Percentiles rank a stretch among this genome's conserved stretches.
Conservation (phyloP, 2,113 vertebrate species). For the Platysteira castanea region DNA sequence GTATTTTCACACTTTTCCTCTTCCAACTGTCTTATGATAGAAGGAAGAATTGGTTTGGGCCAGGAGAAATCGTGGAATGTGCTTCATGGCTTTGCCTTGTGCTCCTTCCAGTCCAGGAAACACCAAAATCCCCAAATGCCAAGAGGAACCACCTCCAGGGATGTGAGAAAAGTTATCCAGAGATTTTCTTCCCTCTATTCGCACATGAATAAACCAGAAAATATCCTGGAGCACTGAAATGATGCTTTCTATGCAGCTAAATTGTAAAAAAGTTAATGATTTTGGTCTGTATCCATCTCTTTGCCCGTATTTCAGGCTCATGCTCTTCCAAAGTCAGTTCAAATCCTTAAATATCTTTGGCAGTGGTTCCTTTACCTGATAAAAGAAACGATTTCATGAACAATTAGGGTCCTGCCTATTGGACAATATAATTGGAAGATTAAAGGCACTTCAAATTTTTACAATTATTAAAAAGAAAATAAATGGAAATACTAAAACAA, state of each 20-base stretch:
- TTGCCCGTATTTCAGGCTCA: neutral
- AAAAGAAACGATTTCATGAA: neutral
- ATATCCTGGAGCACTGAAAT: neutral
- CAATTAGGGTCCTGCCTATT: neutral
- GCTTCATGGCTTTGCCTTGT: neutral
- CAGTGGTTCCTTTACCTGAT: neutral
- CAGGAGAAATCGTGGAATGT: neutral
- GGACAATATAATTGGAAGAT: neutral
- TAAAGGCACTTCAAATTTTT: neutral
- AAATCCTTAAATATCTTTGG: neutral
- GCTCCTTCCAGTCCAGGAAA: neutral
- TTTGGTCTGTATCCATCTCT: neutral
- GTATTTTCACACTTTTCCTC: neutral
- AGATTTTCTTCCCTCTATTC: neutral
- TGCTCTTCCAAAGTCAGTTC: neutral
- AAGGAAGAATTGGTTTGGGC: neutral
- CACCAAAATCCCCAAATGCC: neutral
- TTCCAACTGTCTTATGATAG: neutral
- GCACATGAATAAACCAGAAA: neutral
- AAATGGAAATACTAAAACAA: neutral
- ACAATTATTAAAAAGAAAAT: neutral
- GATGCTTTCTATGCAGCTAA: neutral
- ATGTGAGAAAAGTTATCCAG: neutral
- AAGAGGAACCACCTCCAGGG: neutral
- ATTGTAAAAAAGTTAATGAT: neutral